Evolutionary conservation across 2,113 vertebrate species (phyloP).

Genomic region (Siniperca chuatsi): DNA sequence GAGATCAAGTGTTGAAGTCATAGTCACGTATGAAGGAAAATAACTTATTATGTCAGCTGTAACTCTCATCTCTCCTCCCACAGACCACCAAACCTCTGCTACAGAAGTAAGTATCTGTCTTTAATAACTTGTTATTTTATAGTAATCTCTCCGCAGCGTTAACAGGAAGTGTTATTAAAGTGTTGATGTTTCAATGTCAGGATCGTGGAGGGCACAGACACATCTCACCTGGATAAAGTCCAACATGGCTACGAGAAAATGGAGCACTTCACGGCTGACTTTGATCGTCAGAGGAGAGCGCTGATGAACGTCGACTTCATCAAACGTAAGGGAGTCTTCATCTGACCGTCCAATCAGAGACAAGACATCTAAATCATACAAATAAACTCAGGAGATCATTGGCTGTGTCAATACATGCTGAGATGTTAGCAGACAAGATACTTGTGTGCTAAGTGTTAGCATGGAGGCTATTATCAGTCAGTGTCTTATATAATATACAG

Average conservation of each 20-base stretch:
- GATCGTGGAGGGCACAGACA: conserved; percentile 89
- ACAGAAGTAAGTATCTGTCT: conserved; percentile 90
- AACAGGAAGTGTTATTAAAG: background rate
- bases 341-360: background rate
- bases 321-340: conserved; percentile 82
- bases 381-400: background rate
- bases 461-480: background rate
- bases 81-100: conserved; percentile 94
- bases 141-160: background rate
- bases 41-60: background rate
- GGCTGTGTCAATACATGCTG: background rate
- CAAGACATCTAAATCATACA: background rate
- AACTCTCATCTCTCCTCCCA: conserved; percentile 20
- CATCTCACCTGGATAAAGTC: conserved; percentile 92
- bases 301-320: conserved; percentile 91
- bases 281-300: conserved; percentile 90
- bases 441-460: background rate
- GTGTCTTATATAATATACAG: too few species aligned
- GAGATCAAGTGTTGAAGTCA: too few species aligned
- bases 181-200: conserved; percentile 69
- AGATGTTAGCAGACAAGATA: background rate
- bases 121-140: too few species aligned
- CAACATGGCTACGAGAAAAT: conserved; percentile 94
- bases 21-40: background rate
- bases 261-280: conserved; percentile 91